phyloP scores from a whole-genome alignment of 1,140 invertebrate genomes.

The Ylistrum balloti region DNA sequence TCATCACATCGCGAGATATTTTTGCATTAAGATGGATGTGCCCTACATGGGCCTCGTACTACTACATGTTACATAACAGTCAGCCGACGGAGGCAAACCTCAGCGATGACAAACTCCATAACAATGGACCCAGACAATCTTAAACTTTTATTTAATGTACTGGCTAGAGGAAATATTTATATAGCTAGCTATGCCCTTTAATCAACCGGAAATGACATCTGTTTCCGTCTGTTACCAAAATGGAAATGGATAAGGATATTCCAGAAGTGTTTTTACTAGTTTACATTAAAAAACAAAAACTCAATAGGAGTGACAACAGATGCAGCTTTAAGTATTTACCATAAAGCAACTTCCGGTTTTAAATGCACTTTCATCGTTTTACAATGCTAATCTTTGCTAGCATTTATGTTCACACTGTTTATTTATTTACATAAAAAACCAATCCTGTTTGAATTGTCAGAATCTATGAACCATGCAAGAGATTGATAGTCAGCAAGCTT shows the following conservation, averaged over 20 bases:
- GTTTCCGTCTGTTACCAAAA: background rate
- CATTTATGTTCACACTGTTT: too few relatives aligned
- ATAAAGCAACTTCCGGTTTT: too few relatives aligned
- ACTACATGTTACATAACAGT: background rate
- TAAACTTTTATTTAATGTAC: background rate
- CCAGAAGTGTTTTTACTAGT: too few relatives aligned
- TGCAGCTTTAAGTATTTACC: too few relatives aligned
- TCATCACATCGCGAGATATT: background rate
- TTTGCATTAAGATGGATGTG: background rate
- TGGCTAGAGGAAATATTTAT: background rate
- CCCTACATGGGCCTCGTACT: background rate
- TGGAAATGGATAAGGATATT: background rate
- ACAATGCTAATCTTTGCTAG: too few relatives aligned
- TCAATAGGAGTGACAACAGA: too few relatives aligned
- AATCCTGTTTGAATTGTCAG: too few relatives aligned
- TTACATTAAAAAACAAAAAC: too few relatives aligned
- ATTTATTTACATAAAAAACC: too few relatives aligned
- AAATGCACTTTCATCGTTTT: too few relatives aligned
- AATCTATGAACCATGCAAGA: too few relatives aligned
- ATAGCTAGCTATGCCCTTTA: background rate
- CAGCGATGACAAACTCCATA: background rate
- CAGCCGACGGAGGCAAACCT: background rate
- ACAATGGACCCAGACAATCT: constrained; percentile 14
- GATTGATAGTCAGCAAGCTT: too few relatives aligned
- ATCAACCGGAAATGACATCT: background rate